A percentile compares a stretch with the other conserved stretches of the same genome.
Evolutionary conservation across 1,140 invertebrate species (phyloP).

Genomic region (Eueides isabella): DNA sequence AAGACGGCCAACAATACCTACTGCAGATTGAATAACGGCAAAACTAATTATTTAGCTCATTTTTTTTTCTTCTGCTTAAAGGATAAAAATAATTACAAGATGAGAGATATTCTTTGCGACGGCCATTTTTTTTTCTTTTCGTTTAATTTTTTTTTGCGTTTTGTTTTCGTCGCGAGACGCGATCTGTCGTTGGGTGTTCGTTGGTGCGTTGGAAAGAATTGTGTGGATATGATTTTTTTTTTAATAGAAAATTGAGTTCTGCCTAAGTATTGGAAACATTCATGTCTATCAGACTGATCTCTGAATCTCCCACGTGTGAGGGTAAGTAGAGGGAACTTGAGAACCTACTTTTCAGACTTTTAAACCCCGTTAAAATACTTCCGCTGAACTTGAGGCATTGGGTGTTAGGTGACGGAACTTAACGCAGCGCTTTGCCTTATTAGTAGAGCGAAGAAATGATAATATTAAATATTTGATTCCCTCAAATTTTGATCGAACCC

Average conservation of each 20-base stretch:
- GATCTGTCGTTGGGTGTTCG: constrained; percentile 70
- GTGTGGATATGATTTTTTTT: constrained; percentile 38
- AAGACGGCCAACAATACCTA: constrained; percentile 46
- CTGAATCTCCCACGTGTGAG: no score
- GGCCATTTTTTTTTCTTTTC: constrained; percentile 59
- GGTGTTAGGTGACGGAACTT: no score
- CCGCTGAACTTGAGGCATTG: no score
- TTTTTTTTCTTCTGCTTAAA: constrained; percentile 70
- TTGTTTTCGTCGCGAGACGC: constrained; percentile 65
- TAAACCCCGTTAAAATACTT: no score
- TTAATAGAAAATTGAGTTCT: not conserved
- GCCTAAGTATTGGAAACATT: not conserved
- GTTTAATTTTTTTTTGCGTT: constrained; percentile 46
- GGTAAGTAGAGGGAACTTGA: no score
- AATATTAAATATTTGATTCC: no score
- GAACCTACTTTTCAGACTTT: no score
- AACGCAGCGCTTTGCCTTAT: no score
- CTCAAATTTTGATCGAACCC: no score
- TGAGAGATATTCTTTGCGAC: constrained; percentile 77
- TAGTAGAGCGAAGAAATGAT: no score
- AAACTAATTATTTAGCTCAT: constrained; percentile 67
- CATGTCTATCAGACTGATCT: no score
- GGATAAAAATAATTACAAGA: constrained; percentile 82
- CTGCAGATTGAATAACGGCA: constrained; percentile 58
- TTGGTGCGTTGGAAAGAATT: constrained; percentile 47